phyloP scores from a whole-genome alignment of 1,140 invertebrate species.

The Tribolium madens region DNA sequence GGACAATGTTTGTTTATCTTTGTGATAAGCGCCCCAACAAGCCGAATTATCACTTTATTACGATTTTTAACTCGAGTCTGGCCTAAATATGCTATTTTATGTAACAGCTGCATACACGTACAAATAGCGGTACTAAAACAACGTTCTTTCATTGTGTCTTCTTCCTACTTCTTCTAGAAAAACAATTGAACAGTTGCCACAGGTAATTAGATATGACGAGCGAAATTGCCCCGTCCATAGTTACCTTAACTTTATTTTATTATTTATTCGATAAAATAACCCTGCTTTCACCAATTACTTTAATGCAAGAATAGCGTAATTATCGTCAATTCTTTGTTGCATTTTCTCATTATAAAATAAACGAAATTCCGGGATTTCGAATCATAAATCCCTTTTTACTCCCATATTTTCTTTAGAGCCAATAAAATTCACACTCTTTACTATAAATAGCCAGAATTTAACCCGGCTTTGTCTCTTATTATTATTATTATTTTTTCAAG shows the following conservation, averaged over 20 bases:
- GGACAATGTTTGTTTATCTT: neutral
- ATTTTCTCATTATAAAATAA: neutral
- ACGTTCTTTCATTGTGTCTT: conserved; percentile 17
- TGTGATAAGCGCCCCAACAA: neutral
- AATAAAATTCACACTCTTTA: neutral
- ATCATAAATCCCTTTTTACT: neutral
- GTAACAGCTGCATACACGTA: conserved; percentile 18
- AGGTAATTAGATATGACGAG: neutral
- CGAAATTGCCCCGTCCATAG: neutral
- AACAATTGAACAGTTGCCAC: conserved; percentile 3
- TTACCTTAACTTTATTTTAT: neutral
- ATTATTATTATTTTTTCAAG: neutral
- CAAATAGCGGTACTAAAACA: conserved; percentile 25
- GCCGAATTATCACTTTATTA: neutral
- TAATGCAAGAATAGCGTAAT: conserved; percentile 6
- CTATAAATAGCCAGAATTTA: conserved; percentile 6
- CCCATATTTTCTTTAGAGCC: neutral
- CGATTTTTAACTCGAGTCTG: neutral
- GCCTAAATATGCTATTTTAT: conserved; percentile 11
- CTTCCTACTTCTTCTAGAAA: conserved; percentile 20
- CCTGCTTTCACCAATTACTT: conserved; percentile 18
- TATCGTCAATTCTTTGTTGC: neutral
- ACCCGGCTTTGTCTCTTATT: neutral
- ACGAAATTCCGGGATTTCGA: neutral
- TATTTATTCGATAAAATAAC: neutral